Percentiles rank a stretch among this genome's conserved stretches.
Conservation (phyloP, 2,797 vertebrate genomes). For the Enteromius unitaeniatus region DNA sequence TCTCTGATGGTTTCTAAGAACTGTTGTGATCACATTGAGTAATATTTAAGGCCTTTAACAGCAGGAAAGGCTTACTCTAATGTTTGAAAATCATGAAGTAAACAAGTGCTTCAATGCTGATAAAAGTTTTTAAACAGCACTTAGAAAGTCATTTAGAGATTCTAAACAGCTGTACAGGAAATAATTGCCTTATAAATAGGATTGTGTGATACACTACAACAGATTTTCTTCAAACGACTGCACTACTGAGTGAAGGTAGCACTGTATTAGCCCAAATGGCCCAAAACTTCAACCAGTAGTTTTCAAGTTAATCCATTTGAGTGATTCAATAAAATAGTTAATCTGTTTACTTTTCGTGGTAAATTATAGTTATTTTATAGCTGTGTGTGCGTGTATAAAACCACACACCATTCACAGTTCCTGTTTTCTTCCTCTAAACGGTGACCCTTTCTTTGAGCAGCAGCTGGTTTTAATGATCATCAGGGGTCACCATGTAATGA, state of each 20-base stretch:
- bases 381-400: no score
- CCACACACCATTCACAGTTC: background rate
- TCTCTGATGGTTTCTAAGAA: slow-evolving; percentile 66
- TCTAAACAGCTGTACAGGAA: slow-evolving; percentile 42
- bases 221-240: background rate
- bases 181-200: slow-evolving; percentile 25
- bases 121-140: slow-evolving; percentile 43
- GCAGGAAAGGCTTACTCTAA: slow-evolving; percentile 24
- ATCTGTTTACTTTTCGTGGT: background rate
- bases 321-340: background rate
- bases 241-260: background rate
- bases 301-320: background rate
- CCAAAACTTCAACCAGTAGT: background rate
- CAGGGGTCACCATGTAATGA: slow-evolving; percentile 37
- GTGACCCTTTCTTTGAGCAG: slow-evolving; percentile 3
- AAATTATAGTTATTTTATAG: background rate
- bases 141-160: slow-evolving; percentile 44
- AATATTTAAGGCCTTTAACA: slow-evolving; percentile 30
- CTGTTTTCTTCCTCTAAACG: background rate
- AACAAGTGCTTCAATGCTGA: slow-evolving; percentile 39
- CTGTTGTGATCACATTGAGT: slow-evolving; percentile 57
- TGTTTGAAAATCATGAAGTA: slow-evolving; percentile 32
- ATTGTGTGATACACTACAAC: background rate
- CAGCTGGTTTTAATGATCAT: slow-evolving; percentile 51
- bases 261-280: background rate